These are phyloP conservation scores for Pissodes strobi DNA, from an alignment of 1,140 invertebrate species.

Conservation along the genomic window DNA sequence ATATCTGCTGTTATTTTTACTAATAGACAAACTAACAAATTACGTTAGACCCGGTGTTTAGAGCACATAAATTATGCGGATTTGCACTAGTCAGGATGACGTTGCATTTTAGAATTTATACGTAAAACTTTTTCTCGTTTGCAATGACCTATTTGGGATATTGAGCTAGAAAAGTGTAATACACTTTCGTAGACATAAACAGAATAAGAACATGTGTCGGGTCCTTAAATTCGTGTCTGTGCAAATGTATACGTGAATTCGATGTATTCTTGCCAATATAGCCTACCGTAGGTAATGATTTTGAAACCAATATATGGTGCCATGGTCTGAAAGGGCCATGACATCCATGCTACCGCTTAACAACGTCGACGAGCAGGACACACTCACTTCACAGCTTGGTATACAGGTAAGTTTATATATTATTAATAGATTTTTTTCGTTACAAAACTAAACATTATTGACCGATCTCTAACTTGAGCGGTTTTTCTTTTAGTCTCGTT, in stretches of 20 bases:
- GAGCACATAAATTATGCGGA: neutral
- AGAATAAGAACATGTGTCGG: neutral
- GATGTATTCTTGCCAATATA: slow-evolving; percentile 9
- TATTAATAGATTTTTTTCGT: no score
- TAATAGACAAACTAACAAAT: neutral
- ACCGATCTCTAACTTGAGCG: no score
- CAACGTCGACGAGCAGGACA: slow-evolving; percentile 49
- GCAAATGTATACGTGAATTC: neutral
- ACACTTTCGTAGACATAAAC: no score
- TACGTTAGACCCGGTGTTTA: neutral
- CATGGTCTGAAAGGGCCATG: slow-evolving; percentile 54
- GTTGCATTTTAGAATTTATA: neutral
- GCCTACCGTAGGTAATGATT: slow-evolving; percentile 40
- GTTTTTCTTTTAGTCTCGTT: no score
- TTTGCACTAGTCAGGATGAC: neutral
- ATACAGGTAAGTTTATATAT: slow-evolving; percentile 45
- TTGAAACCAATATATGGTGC: slow-evolving; percentile 38
- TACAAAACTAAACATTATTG: no score
- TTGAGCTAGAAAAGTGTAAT: no score
- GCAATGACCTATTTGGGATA: no score
- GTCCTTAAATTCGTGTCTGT: neutral
- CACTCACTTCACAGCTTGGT: slow-evolving; percentile 47
- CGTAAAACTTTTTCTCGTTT: no score
- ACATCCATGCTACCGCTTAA: slow-evolving; percentile 49
- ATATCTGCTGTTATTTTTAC: neutral